phyloP scores from a whole-genome alignment of 2,113 vertebrate genomes.

The Leucoraja erinaceus region DNA sequence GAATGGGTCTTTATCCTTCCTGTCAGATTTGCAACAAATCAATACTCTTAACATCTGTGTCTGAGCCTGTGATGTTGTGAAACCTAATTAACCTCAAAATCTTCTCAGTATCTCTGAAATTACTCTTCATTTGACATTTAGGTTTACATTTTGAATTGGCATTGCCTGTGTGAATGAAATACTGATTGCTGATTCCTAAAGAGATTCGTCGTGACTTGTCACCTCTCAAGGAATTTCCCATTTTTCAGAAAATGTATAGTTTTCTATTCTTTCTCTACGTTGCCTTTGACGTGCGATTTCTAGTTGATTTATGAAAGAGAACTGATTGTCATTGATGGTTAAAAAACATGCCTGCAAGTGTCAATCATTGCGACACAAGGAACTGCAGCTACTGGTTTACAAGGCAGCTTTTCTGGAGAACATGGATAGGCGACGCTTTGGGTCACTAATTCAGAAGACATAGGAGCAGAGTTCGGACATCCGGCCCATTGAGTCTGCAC shows the following conservation, averaged over 20 bases:
- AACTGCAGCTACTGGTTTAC: no score
- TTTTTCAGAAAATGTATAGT: background rate
- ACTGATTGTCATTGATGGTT: no score
- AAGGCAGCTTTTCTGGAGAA: no score
- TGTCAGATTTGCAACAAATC: background rate
- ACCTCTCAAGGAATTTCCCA: background rate
- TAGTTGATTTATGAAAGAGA: no score
- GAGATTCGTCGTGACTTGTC: background rate
- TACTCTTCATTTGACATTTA: background rate
- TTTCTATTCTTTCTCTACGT: background rate
- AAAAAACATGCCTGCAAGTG: no score
- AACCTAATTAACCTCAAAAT: background rate
- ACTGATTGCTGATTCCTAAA: background rate
- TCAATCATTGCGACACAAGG: no score
- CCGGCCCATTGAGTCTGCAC: no score
- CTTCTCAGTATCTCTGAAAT: background rate
- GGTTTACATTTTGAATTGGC: background rate
- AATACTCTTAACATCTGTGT: background rate
- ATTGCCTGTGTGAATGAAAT: background rate
- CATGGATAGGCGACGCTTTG: no score
- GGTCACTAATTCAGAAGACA: no score
- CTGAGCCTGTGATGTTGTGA: background rate
- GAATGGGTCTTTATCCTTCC: background rate
- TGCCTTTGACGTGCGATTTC: background rate
- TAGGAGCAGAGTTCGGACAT: no score